These are phyloP conservation scores for Chironex yamaguchii DNA, from an alignment of 30 jellyfish, hydroid and myxozoan species.

Conservation along the genomic window DNA sequence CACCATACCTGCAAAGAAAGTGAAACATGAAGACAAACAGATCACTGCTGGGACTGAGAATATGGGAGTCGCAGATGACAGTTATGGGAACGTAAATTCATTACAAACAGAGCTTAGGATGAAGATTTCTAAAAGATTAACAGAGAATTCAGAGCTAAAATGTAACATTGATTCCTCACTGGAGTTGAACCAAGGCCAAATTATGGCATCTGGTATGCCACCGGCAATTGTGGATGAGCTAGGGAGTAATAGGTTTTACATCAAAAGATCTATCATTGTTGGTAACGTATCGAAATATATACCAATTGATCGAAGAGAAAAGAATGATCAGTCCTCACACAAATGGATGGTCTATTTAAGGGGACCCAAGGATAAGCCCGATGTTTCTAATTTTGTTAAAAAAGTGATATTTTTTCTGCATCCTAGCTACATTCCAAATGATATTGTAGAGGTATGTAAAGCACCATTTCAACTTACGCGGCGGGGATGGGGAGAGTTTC, in stretches of 20 bases:
- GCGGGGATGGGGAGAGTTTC: conserved; percentile 99
- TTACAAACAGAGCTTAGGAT: background rate
- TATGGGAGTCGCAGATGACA: background rate
- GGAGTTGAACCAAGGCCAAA: background rate
- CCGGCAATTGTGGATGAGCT: background rate
- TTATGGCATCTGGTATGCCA: background rate
- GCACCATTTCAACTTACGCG: conserved; percentile 96
- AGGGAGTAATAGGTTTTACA: conserved; percentile 78
- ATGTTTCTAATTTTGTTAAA: conserved; percentile 62
- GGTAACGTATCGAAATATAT: conserved; percentile 94
- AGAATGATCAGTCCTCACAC: conserved; percentile 90
- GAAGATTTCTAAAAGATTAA: too few species aligned
- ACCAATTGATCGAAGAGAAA: conserved; percentile 81
- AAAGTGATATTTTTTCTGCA: conserved; percentile 90
- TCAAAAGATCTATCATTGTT: conserved; percentile 61
- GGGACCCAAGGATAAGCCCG: conserved; percentile 83
- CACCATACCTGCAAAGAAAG: conserved; percentile 11
- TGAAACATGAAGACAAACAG: background rate
- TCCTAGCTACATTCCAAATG: conserved; percentile 98
- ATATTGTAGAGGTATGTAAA: conserved; percentile 74
- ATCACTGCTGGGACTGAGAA: background rate
- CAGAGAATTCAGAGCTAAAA: background rate
- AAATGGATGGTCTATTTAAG: conserved; percentile 98
- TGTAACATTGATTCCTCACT: background rate
- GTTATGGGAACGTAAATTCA: background rate